A percentile compares a stretch with the other conserved stretches of the same genome.
Conservation (phyloP, 2,888 invertebrate species). For the Dusona sp. region DNA sequence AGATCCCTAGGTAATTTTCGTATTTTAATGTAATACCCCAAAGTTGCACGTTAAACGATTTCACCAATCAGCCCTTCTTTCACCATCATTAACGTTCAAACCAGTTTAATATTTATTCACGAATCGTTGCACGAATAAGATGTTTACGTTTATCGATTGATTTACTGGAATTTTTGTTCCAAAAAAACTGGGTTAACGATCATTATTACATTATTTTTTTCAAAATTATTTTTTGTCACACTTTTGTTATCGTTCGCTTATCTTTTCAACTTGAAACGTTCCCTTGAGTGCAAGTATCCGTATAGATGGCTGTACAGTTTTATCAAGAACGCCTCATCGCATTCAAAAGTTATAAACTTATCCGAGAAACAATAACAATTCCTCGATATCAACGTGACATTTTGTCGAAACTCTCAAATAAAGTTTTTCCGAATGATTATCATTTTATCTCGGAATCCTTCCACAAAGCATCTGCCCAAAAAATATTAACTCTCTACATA, state of each 20-base stretch:
- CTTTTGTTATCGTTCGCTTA: neutral
- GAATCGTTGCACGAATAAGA: slow-evolving; percentile 9
- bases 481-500: neutral
- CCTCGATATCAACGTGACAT: no score
- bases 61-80: slow-evolving; percentile 10
- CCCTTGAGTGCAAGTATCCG: neutral
- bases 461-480: neutral
- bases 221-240: neutral
- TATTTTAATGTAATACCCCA: slow-evolving; percentile 32
- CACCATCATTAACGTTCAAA: neutral
- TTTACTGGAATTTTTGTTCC: neutral
- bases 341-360: neutral
- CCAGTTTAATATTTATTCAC: neutral
- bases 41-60: slow-evolving; percentile 40
- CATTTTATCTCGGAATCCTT: neutral
- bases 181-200: neutral
- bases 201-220: neutral
- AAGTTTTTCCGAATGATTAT: neutral
- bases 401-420: neutral
- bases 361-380: neutral
- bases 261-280: neutral
- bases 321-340: neutral
- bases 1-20: slow-evolving; percentile 56
- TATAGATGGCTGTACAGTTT: slow-evolving; percentile 3
- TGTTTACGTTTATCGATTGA: neutral